Base-by-base conservation (phyloP, 1,140 invertebrate genomes). In the Tetraneura akinire region DNA sequence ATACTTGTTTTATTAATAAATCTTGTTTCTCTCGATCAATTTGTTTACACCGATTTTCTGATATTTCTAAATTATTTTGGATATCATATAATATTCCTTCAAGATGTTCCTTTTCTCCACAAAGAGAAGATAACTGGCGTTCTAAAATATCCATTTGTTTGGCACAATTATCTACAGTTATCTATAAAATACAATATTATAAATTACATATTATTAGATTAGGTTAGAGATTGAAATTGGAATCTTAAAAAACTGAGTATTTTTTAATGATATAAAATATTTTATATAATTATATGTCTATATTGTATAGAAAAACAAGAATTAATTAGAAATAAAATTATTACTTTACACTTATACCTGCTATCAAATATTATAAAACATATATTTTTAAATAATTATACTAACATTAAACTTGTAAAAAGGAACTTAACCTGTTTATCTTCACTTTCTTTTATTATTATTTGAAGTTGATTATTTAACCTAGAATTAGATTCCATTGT, bases 81-180 rank as follows among this genome's bases (percentile, higher is more conserved):
- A 92, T 92, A 82, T 94, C 92, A 83, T 94, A 94, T 4, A 94
- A 85, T 14, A 93, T 90, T 10, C 91, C 92, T 85, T 95, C 93
- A 6, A 95, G 85, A 0, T 92, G 90, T 84, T 94, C 92, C 85
- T 95, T 78, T 84, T 95, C 93, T 2, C 90, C 90, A 14, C 92
- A 87, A 32, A 92, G 85, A 0, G 92, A 90, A 0, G 92, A 91
- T 1, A 94, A 83, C 71, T 93, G 88, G 83, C 94, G 92, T 86
- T 92, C 90, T 18, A 89, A 82, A 29, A 92, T 88, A 83, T 94
- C 92, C 14, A 92, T 88, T 83, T 95, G 93, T 86, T 94, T 94
- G 68, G 93, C 92, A 81, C 92, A 88, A 1, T 88, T 87, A 86
- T 94, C 93, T 68, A 94, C 87, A 53, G 91, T 85, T 23, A 93